Evolutionary conservation across 2,888 invertebrate species (phyloP), one percentile per base, ranked within the genome.

Genomic region (Aspidapion aeneum): DNA sequence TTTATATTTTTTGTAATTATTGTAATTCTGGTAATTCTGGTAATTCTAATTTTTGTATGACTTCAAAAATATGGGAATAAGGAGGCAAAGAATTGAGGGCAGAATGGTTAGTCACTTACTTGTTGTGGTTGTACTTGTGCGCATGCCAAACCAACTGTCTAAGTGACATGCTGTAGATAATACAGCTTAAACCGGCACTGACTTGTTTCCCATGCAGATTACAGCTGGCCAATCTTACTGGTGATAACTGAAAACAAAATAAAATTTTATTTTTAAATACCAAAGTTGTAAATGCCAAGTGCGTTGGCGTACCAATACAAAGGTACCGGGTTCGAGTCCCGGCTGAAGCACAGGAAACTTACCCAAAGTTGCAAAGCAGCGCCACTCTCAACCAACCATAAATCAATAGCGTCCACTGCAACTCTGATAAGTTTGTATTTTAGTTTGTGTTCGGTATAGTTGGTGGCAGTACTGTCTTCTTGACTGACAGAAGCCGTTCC

Each of bases 121-220:
- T 79, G 58, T 71, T 72, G 63, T 79, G 78, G 63, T 77, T 79
- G 63, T 78, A 79, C 64, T 78, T 79, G 57, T 79, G 78, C 1
- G 77, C 76, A 67, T 80, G 79, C 78, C 79, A 80, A 1, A 79
- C 75, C 21, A 78, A 71, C 63, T 80, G 80, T 19, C 80, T 66
- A 21, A 80, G 58, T 2, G 78, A 78, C 71, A 77, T 75, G 62
- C 78, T 75, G 69, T 78, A 80, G 65, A 97, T 79, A 56, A 97
- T 84, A 3, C 91, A 91, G 1, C 96, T 96, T 21, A 96, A 85
- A 1, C 97, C 97, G 1, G 91, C 90, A 70, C 93, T 91, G 35
- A 94, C 94, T 73, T 93, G 91, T 69, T 91, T 89, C 0, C 96
- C 96, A 75, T 98, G 97, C n/a, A 98, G 84, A 82, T 98, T 98